Evolutionary conservation across 2,113 vertebrate genomes (phyloP).

Genomic region (Ellobius talpinus): DNA sequence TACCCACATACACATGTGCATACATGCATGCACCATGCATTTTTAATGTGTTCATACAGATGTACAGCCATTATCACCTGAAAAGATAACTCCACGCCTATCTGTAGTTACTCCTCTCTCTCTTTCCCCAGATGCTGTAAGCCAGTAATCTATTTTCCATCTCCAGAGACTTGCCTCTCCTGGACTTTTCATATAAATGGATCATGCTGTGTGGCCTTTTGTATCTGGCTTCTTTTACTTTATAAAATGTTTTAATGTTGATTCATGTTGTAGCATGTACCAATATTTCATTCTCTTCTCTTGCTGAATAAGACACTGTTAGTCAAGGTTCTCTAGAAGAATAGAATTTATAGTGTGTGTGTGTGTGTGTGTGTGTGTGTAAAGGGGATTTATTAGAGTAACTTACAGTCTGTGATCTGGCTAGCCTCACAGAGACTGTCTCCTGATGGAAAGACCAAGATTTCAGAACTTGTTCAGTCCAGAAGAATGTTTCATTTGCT

Average conservation of each 20-base stretch:
- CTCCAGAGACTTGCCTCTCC: not conserved
- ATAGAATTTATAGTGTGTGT: not conserved
- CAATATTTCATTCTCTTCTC: not conserved
- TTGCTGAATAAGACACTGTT: not conserved
- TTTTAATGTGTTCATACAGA: not conserved
- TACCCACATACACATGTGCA: not conserved
- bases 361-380: not conserved
- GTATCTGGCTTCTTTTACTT: not conserved
- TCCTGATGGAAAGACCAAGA: not conserved
- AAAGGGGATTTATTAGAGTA: not conserved
- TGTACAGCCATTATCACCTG: not conserved
- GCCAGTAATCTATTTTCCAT: not conserved
- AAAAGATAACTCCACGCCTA: not conserved
- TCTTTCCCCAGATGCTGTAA: not conserved
- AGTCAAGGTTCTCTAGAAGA: not conserved
- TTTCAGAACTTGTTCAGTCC: not conserved
- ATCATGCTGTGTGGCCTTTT: not conserved
- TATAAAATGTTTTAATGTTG: not conserved
- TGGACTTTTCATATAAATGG: not conserved
- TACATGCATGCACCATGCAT: not conserved
- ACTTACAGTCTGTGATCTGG: no score
- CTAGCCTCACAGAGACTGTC: not conserved
- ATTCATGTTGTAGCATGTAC: not conserved
- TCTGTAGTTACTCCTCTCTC: not conserved
- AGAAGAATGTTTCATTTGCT: not conserved